A percentile compares a stretch with the other conserved stretches of the same genome.
Evolutionary conservation across 2,113 vertebrate species (phyloP).

Genomic region (Sinocyclocheilus maitianheensis): DNA sequence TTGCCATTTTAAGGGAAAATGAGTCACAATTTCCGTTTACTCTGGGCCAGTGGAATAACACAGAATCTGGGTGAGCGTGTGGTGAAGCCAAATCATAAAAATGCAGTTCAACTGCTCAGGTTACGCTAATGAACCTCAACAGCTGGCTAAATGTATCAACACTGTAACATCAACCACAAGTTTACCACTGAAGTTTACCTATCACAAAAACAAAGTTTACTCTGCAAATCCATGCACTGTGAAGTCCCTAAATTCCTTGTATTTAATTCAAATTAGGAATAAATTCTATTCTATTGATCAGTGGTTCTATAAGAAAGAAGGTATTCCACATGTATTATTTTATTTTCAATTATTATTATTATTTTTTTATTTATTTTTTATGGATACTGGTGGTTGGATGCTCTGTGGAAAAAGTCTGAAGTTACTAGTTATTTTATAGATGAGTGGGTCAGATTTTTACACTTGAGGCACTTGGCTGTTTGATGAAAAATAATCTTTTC

Average conservation of each 20-base stretch:
- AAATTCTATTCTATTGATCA: neutral
- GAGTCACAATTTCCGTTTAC: constrained; percentile 71
- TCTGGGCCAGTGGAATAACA: constrained; percentile 71
- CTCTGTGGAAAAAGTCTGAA: neutral
- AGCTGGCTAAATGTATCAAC: constrained; percentile 51
- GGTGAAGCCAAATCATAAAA: constrained; percentile 57
- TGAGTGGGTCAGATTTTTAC: neutral
- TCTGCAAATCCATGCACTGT: neutral
- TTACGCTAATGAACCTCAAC: constrained; percentile 10
- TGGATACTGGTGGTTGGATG: too few relatives aligned
- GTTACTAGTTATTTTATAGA: constrained; percentile 41
- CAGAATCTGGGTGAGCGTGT: constrained; percentile 54
- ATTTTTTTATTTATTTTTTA: too few relatives aligned
- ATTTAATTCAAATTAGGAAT: neutral
- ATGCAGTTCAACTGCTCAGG: constrained; percentile 41
- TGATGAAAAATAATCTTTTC: neutral
- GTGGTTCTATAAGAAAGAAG: neutral
- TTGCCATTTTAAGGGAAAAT: constrained; percentile 50
- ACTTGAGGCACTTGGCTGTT: neutral
- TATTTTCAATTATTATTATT: too few relatives aligned
- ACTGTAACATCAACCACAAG: neutral
- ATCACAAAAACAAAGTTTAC: neutral
- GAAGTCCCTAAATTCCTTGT: neutral
- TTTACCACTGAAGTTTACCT: neutral
- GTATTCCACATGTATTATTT: too few relatives aligned